Evolutionary conservation across 2,888 invertebrate genomes (phyloP), one percentile per base, ranked within the genome.

Genomic region (Stenodema calcarata): DNA sequence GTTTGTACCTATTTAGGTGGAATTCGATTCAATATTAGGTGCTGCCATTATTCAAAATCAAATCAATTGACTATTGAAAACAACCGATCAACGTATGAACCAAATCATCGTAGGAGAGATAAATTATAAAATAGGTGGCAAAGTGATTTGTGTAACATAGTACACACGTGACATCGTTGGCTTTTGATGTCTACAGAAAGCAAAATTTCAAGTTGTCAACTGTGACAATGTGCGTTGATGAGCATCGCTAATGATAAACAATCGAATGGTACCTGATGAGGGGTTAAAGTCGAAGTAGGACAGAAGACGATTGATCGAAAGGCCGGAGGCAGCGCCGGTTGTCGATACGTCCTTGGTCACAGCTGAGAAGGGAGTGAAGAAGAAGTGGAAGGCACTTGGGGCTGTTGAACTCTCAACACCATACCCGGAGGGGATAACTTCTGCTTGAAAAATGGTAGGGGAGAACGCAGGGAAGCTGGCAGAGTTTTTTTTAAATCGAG

Each of bases 311-410:
- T 73, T 73, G 73, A 73, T 41, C 30, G 73, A 35, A 41, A 69
- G 18, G 73, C 73, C 73, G 41, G n/a, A 73, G 73, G 73, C 73
- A 16, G 18, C 35, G 35, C 73, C 73, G 73, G 73, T 30, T 18
- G 73, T 73, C 73, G 79, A 47, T 79, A 47, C 79, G 79, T 79
- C 79, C 79, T 79, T 79, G 79, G 47, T 79, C 79, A 79, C 79
- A 79, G 79, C 79, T 79, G 79, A 79, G 79, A 47, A 28, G 47
- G 47, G 79, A 79, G 79, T 79, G 79, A 79, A 47, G 79, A 79
- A 47, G 47, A 79, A 79, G 44, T 47, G 44, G 47, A 47, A 79
- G 47, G 79, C 30, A 79, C 44, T 79, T 42, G 44, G 28, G 79
- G 79, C 79, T 79, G 79, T 79, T 79, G 79, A 79, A 79, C 79